phyloP scores from a whole-genome alignment of 2,113 vertebrate genomes.

The Calidris pugnax region DNA sequence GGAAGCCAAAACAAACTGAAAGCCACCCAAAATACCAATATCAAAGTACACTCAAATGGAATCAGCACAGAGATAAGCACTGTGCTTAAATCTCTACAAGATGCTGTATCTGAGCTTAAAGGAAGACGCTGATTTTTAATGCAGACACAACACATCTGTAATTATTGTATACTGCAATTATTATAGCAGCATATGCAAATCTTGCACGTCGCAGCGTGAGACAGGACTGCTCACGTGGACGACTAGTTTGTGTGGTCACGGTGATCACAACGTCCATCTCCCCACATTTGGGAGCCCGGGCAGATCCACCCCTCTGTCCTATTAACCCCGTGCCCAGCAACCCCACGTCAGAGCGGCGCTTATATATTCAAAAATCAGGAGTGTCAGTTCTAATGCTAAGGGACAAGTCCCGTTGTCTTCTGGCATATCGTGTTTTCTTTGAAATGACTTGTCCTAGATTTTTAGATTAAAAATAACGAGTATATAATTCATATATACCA shows the following conservation, averaged over 20 bases:
- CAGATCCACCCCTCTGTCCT: background rate
- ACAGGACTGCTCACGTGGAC: background rate
- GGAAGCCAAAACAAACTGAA: conserved; percentile 24
- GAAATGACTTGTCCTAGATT: conserved; percentile 67
- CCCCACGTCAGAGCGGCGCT: fast-evolving
- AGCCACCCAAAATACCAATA: conserved; percentile 24
- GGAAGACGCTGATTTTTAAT: background rate
- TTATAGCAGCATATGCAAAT: conserved; percentile 12
- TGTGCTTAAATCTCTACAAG: background rate
- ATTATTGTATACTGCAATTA: conserved; percentile 8
- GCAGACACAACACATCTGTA: conserved; percentile 25
- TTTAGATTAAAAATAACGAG: conserved; percentile 66
- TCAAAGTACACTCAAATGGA: background rate
- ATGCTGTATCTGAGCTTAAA: background rate
- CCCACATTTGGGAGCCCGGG: background rate
- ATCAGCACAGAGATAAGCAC: background rate
- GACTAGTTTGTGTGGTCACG: background rate
- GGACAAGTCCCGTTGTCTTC: conserved; percentile 55
- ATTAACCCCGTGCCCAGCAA: background rate
- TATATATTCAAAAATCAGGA: background rate
- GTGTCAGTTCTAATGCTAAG: conserved; percentile 25
- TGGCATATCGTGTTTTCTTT: conserved; percentile 30
- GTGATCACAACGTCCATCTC: background rate
- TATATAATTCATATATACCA: conserved; percentile 73
- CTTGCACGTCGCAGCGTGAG: background rate